Percentiles rank a stretch among this genome's conserved stretches.
These are phyloP conservation scores for Leuciscus idus DNA, from an alignment of 2,113 vertebrate genomes.

Conservation along the genomic window DNA sequence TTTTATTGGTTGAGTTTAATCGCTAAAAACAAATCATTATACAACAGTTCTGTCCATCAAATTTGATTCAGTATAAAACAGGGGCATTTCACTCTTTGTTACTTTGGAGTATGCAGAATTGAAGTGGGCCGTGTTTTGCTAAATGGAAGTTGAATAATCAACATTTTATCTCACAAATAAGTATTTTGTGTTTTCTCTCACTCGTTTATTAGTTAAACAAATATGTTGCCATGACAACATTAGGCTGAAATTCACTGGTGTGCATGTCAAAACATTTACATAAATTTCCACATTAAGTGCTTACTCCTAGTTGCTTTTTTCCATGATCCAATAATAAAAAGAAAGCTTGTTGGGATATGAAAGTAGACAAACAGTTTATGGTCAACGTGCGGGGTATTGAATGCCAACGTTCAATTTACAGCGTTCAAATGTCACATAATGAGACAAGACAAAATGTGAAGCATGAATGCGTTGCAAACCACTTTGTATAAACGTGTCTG, in stretches of 20 bases:
- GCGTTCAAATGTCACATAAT: neutral
- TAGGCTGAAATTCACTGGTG: neutral
- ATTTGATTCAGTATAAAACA: neutral
- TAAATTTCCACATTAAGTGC: constrained; percentile 32
- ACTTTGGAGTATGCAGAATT: neutral
- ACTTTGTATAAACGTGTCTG: neutral
- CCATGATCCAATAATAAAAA: neutral
- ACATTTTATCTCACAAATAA: neutral
- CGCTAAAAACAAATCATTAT: neutral
- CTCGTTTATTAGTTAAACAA: neutral
- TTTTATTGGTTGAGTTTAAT: neutral
- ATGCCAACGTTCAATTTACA: neutral
- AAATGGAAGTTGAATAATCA: neutral
- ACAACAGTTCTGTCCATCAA: neutral
- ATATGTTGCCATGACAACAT: constrained; percentile 19
- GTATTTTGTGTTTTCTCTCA: neutral
- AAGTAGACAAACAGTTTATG: neutral
- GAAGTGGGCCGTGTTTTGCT: neutral
- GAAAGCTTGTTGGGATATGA: neutral
- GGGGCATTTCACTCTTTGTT: neutral
- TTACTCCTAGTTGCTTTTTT: neutral
- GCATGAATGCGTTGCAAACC: neutral
- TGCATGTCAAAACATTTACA: constrained; percentile 30
- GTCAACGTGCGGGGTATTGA: neutral
- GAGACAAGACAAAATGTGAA: neutral